Percentiles rank a stretch among this genome's conserved stretches.
Evolutionary conservation across 2,797 vertebrate genomes (phyloP).

Genomic region (Rhynchotus rufescens): DNA sequence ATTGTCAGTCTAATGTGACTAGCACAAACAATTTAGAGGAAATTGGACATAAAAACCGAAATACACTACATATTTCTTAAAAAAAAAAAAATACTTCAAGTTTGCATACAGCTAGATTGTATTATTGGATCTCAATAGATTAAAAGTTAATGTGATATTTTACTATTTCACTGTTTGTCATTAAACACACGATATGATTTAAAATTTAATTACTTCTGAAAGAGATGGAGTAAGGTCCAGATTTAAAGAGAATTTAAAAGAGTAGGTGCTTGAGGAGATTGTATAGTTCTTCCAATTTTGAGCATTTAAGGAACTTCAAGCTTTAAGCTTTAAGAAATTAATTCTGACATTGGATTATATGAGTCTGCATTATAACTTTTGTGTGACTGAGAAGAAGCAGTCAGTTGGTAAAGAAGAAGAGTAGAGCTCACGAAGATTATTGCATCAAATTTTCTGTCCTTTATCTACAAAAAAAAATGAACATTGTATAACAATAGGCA

Average conservation of each 20-base stretch:
- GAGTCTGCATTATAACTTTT: neutral
- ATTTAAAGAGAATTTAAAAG: neutral
- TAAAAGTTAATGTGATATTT: neutral
- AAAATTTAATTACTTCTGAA: neutral
- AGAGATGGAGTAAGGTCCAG: neutral
- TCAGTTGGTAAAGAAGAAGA: neutral
- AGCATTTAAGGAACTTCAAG: neutral
- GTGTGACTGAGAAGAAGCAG: neutral
- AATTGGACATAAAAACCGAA: neutral
- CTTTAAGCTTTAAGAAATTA: neutral
- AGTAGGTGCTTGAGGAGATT: neutral
- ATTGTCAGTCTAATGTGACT: neutral
- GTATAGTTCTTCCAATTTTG: neutral
- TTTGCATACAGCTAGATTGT: neutral
- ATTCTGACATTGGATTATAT: neutral
- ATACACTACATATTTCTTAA: neutral
- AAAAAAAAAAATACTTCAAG: neutral
- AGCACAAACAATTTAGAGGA: neutral
- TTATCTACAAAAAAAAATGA: neutral
- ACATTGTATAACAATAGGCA: neutral
- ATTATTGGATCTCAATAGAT: neutral
- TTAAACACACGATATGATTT: neutral
- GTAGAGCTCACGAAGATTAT: neutral
- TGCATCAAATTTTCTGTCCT: neutral
- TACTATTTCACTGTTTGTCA: neutral